Base-by-base conservation (phyloP, 1,140 invertebrate genomes). In the Cyrtorhinus lividipennis region DNA sequence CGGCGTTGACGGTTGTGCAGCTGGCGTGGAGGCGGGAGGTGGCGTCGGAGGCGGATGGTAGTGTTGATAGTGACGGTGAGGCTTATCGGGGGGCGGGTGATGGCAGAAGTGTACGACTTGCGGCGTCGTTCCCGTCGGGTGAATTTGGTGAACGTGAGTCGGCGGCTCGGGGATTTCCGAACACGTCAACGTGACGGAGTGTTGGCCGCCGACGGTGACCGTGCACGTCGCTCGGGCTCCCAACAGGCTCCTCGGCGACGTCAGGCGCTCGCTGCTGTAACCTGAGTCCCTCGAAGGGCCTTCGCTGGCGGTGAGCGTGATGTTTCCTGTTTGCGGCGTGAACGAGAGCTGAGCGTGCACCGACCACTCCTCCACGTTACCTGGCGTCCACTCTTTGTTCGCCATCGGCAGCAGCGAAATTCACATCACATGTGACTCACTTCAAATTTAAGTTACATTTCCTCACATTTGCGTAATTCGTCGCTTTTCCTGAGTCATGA, bases 261-360 rank as follows among this genome's bases (percentile, higher is more conserved):
- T 20, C 18, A 63, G 24, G 64, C 46, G 69, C 62, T 77, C 77
- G 59, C 77, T 79, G 48, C 73, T 74, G 63, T 80, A 80, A 0
- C 78, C 78, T 0, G 78, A 75, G 24, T 66, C 65, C 15, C 59
- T 27, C n/a, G 62, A 24, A n/a, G 59, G 25, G 10, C 58, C 24
- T 27, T 59, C 58, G 44, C 73, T 74, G 1, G 79, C 77, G 0
- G 78, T 79, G 64, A 81, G 80, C 0, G 78, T 38, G 30, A 81
- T 74, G 67, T 80, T 80, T 1, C 79, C 79, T 15, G 38, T 64
- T 53, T 25, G 67, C 48, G 10, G 62, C 61, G 73, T 73, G 30
- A 80, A 77, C 12, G 80, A 82, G 44, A 82, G 75, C 68, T 83
- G 79, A 0, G 81, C 81, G 64, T 81, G 77, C 23, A 83, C 75